Base-by-base conservation (phyloP, 2,797 vertebrate species). In the Manis pentadactyla region DNA sequence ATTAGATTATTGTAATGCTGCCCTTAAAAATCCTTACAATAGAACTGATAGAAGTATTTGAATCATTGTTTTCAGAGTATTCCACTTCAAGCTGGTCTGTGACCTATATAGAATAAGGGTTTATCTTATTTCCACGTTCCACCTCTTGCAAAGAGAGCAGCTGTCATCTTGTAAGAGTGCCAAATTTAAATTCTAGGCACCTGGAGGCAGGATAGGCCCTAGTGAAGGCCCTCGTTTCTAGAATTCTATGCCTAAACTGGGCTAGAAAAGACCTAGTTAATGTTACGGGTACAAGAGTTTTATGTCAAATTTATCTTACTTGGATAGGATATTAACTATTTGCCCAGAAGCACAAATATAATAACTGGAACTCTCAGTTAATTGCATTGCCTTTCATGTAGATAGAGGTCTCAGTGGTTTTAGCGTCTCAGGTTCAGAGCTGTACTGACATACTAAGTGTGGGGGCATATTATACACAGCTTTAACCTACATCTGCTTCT, bases 1-100 rank as follows among this genome's bases (percentile, higher is more conserved):
- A 95, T 81, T 83, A 49, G 9, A 87, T 94, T 95, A 85, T 95
- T 88, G 27, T 96, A 94, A 96, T 93, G 42, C 18, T 87, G 69
- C 37, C 92, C 90, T 98, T 96, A 96, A 95, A 90, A 86, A 25
- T 46, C 69, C 42, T 89, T 87, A 59, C 68, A 92, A 53, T 74
- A 84, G 81, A 87, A 42, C 6, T 93, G 96, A 87, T 0, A 1
- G 92, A 92, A 83, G 9, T 46, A 10, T 46, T 46, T 46, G 46
- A 46, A 57, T 51, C 63, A 90, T 87, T 95, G 81, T 96, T 97
- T 93, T 84, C 57, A 6, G 42, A 78, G 37, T 49, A 59, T 84
- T 93, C 59, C 74, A 31, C 68, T 75, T 93, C 86, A 94, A 95
- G 69, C 85, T 97, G 66, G 91, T 96, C 73, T 46, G 27, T 75